Evolutionary conservation across 1,140 invertebrate species (phyloP).

Genomic region (Drosophila obscura): DNA sequence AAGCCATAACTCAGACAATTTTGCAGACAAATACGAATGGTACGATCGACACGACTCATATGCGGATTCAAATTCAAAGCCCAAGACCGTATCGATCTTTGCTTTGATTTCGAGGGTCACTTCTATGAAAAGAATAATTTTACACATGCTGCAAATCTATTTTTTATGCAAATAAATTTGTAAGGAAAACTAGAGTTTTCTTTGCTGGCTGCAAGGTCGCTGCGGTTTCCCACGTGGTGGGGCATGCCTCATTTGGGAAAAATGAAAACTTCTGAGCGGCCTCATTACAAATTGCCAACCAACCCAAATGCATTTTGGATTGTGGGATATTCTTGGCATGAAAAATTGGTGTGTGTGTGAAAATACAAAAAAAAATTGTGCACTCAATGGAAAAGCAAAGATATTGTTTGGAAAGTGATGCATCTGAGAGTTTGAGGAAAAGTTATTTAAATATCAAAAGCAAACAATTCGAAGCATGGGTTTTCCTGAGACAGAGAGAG

Average conservation of each 20-base stretch:
- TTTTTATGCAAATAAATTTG: background rate
- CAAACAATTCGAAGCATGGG: too few species aligned
- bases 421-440: background rate
- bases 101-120: background rate
- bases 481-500: too few species aligned
- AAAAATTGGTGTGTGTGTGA: slow-evolving; percentile 32
- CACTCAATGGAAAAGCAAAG: background rate
- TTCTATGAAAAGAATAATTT: slow-evolving; percentile 25
- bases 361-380: slow-evolving; percentile 8
- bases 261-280: slow-evolving; percentile 1
- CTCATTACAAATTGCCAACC: slow-evolving; percentile 23
- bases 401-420: slow-evolving; percentile 7
- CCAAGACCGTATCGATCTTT: slow-evolving; percentile 3
- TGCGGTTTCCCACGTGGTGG: background rate
- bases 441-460: too few species aligned
- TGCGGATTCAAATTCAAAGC: background rate
- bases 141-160: background rate
- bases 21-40: background rate
- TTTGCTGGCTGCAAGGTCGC: slow-evolving; percentile 2
- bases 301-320: slow-evolving; percentile 41
- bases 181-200: background rate
- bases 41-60: background rate
- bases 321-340: slow-evolving; percentile 40
- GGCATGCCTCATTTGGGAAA: background rate
- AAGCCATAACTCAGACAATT: slow-evolving; percentile 13